Evolutionary conservation across 2,797 vertebrate genomes (phyloP).

Genomic region (Chaunax sp.): DNA sequence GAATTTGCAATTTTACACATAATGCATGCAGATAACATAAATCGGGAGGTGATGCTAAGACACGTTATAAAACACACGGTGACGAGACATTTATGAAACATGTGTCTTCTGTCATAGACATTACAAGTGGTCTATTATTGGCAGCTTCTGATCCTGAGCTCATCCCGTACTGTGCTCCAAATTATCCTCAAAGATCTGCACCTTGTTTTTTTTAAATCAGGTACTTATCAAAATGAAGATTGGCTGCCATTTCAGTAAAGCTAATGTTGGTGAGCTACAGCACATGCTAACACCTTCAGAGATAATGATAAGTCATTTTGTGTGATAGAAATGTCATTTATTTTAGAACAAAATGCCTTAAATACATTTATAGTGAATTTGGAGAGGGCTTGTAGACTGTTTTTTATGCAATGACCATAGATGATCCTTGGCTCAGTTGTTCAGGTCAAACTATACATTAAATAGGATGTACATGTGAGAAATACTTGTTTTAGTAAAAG

Average conservation of each 20-base stretch:
- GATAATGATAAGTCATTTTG: background rate
- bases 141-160: conserved; percentile 1
- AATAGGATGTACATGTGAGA: too few species aligned
- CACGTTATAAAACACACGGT: background rate
- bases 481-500: background rate
- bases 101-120: conserved; percentile 16
- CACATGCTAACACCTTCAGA: conserved; percentile 7
- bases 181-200: background rate
- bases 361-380: background rate
- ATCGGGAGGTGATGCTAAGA: conserved; percentile 22
- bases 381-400: background rate
- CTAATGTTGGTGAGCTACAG: background rate
- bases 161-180: background rate
- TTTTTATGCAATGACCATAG: too few species aligned
- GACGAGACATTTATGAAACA: conserved; percentile 11
- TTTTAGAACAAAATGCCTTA: background rate
- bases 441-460: too few species aligned
- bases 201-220: background rate
- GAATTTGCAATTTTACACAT: conserved; percentile 32
- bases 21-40: conserved; percentile 29
- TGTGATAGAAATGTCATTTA: background rate
- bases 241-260: conserved; percentile 21
- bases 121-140: background rate
- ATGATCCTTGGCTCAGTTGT: too few species aligned
- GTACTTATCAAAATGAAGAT: conserved; percentile 8